Base-by-base conservation (phyloP, 2,113 vertebrate species). In the Gobiocypris rarus region DNA sequence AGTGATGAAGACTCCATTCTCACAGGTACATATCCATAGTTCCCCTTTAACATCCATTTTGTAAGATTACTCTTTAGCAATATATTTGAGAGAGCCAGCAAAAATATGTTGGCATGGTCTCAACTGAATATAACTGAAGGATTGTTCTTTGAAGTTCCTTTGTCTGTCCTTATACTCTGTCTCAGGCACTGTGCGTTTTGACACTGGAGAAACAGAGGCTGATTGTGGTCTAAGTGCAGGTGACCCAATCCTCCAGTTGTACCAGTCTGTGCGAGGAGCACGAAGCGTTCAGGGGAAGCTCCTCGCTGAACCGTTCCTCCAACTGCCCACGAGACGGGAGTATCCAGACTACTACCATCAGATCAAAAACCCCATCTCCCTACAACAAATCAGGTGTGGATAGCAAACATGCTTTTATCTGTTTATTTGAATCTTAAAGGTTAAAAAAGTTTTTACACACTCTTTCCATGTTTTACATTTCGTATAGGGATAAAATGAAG, bases 301-400 rank as follows among this genome's bases (percentile, higher is more conserved):
- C 73, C 96, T 99, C 86, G 96, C 97, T 1, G 97, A 98, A 89
- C 97, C 97, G 1, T 99, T 99, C 91, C 96, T 98, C 83, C 97
- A 97, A 69, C 94, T 99, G 61, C 98, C 98, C 28, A 98, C 97
- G 77, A 97, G 97, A 90, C 96, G 96, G 88, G 98, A 99, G 82
- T 99, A 99, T 86, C 98, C 98, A 5, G 97, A 99, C 94, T 99
- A 99, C 93, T 99, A 96, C 90, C 97, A 98, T 89, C 98, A 99
- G 91, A 99, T 99, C 90, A 99, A 99, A 94, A 93, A 96, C 88
- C 97, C 98, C 50, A 95, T 98, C 88, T 95, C 96, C 15, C 90
- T 99, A 83, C 96, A 97, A 75, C 96, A 97, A 86, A 99, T 99
- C 92, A 96, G 97, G 98, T 98, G 94, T 74, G 65, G 4, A 38